These are phyloP conservation scores for Nipponia nippon DNA, from an alignment of 2,113 vertebrate genomes.

Conservation along the genomic window DNA sequence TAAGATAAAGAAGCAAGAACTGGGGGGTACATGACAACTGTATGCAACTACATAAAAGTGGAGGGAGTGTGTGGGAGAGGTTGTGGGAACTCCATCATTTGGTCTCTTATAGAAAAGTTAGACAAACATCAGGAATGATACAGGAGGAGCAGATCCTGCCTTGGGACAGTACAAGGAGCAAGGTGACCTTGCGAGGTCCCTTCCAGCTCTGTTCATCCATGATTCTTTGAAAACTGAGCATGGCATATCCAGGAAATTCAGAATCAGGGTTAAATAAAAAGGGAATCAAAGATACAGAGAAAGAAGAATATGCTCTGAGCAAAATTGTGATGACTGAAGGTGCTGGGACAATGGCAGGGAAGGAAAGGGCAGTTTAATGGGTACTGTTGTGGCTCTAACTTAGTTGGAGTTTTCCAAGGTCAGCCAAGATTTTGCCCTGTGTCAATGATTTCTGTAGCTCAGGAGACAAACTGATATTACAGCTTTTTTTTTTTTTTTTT, in stretches of 20 bases:
- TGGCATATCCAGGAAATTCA: background rate
- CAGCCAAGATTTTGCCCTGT: background rate
- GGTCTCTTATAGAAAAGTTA: background rate
- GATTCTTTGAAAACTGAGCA: background rate
- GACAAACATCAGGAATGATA: background rate
- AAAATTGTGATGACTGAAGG: background rate
- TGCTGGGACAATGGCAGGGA: background rate
- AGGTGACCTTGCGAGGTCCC: background rate
- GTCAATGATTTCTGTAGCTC: background rate
- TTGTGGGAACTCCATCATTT: background rate
- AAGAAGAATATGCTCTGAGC: background rate
- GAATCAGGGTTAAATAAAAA: background rate
- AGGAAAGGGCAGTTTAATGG: background rate
- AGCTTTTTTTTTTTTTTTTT: background rate
- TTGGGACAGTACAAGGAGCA: background rate
- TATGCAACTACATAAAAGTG: background rate
- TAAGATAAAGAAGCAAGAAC: background rate
- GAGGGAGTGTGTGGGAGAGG: accelerated
- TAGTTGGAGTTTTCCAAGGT: background rate
- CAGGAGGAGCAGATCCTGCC: background rate
- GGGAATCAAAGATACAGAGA: background rate
- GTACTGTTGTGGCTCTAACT: background rate
- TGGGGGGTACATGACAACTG: accelerated
- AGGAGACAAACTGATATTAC: background rate
- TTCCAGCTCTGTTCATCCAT: background rate